Evolutionary conservation across 1,140 invertebrate genomes (phyloP).

Genomic region (Plodia interpunctella): DNA sequence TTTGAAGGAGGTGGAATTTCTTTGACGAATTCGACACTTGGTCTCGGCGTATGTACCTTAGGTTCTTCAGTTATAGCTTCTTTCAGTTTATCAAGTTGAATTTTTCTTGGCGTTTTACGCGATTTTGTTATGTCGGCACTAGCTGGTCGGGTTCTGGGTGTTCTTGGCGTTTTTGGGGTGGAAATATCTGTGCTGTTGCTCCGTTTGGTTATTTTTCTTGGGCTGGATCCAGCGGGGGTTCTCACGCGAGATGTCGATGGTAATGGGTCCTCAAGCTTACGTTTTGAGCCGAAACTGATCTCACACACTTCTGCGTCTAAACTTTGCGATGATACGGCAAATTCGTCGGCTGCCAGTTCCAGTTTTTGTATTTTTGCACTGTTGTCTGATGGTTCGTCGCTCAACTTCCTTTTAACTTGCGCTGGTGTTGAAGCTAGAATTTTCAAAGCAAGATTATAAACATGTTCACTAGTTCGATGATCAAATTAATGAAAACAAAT

Average conservation of each 20-base stretch:
- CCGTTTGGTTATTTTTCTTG: slow-evolving; percentile 48
- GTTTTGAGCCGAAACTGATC: slow-evolving; percentile 42
- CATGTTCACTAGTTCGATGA: not conserved
- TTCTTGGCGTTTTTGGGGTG: slow-evolving; percentile 50
- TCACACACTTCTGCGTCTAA: slow-evolving; percentile 65
- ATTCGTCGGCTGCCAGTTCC: slow-evolving; percentile 36
- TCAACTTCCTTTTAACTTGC: slow-evolving; percentile 47
- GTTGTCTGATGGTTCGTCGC: slow-evolving; percentile 38
- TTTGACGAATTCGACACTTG: slow-evolving; percentile 45
- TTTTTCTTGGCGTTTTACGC: slow-evolving; percentile 42
- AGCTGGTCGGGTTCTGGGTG: slow-evolving; percentile 49
- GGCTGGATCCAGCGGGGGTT: slow-evolving; percentile 48
- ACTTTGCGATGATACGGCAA: slow-evolving; percentile 36
- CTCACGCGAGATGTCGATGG: slow-evolving; percentile 50
- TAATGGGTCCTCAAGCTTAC: slow-evolving; percentile 37
- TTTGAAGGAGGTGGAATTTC: slow-evolving; percentile 42
- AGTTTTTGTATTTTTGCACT: slow-evolving; percentile 56
- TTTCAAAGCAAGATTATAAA: not conserved
- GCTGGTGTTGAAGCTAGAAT: slow-evolving; percentile 8
- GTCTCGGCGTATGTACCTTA: slow-evolving; percentile 30
- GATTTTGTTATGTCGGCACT: slow-evolving; percentile 54
- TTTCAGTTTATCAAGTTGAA: slow-evolving; percentile 23
- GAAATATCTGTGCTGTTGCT: slow-evolving; percentile 53
- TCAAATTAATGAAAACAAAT: too few relatives aligned
- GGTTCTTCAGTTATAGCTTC: slow-evolving; percentile 24